These are phyloP conservation scores for Calameuta idolon DNA, from an alignment of 2,888 invertebrate species.

Conservation along the genomic window DNA sequence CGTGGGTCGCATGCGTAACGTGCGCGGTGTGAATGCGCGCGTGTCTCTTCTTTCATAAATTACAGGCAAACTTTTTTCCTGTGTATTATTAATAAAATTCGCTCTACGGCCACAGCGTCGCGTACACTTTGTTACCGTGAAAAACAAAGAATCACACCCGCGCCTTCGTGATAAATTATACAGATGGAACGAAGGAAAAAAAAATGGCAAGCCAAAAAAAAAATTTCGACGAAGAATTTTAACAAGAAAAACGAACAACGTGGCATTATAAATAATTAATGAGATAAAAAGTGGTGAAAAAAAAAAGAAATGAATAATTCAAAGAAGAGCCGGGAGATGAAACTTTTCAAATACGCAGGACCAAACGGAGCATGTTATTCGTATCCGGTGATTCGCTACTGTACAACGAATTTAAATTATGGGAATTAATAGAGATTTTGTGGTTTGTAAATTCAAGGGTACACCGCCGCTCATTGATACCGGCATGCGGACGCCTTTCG, in stretches of 20 bases:
- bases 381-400: background rate
- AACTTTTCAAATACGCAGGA: background rate
- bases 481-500: slow-evolving; percentile 31
- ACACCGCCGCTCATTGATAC: background rate
- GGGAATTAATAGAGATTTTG: background rate
- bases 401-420: background rate
- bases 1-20: background rate
- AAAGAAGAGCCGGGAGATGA: background rate
- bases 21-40: background rate
- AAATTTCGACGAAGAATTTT: background rate
- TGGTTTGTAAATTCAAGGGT: background rate
- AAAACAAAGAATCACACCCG: background rate
- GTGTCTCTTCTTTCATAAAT: background rate
- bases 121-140: background rate
- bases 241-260: background rate
- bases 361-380: background rate
- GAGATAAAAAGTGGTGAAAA: background rate
- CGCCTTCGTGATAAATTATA: background rate
- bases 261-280: background rate
- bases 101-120: background rate
- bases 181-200: background rate
- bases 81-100: background rate
- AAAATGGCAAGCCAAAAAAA: background rate
- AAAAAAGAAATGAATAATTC: background rate
- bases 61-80: background rate